A percentile compares a stretch with the other conserved stretches of the same genome.
phyloP scores from a whole-genome alignment of 2,888 invertebrate species.

The Pardosa pseudoannulata region DNA sequence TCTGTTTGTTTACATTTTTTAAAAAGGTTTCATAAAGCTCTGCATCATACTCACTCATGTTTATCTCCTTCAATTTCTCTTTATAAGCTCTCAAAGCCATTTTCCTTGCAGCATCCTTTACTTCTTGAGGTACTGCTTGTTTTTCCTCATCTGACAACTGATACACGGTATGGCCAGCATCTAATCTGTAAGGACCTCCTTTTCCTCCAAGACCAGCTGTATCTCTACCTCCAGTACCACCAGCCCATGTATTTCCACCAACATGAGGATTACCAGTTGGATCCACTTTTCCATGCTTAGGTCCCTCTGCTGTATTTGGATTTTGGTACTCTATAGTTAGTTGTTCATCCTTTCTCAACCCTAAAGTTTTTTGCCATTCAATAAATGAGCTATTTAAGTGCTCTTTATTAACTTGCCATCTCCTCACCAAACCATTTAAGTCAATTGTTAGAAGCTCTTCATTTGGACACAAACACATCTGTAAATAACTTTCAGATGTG shows the following conservation, averaged over 20 bases:
- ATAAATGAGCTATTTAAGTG: slow-evolving; percentile 79
- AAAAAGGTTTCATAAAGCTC: slow-evolving; percentile 89
- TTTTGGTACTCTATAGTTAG: slow-evolving; percentile 79
- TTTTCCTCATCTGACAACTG: slow-evolving; percentile 93
- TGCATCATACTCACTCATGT: slow-evolving; percentile 96
- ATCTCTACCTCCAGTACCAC: slow-evolving; percentile 89
- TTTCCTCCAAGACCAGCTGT: slow-evolving; percentile 97
- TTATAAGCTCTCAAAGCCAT: slow-evolving; percentile 94
- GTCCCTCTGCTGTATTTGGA: slow-evolving; percentile 84
- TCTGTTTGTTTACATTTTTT: slow-evolving; percentile 81
- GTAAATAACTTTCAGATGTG: slow-evolving; percentile 78
- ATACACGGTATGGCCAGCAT: slow-evolving; percentile 94
- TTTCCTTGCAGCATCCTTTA: slow-evolving; percentile 87
- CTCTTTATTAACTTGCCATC: slow-evolving; percentile 80
- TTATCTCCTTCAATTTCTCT: slow-evolving; percentile 89
- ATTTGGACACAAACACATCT: slow-evolving; percentile 78
- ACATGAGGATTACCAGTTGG: slow-evolving; percentile 93
- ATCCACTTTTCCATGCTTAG: slow-evolving; percentile 95
- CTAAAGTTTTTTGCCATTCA: slow-evolving; percentile 79
- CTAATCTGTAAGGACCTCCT: slow-evolving; percentile 95
- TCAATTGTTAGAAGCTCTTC: slow-evolving; percentile 81
- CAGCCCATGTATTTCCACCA: slow-evolving; percentile 98
- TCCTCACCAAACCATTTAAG: slow-evolving; percentile 80
- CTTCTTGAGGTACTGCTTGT: slow-evolving; percentile 83
- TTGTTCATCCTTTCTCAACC: slow-evolving; percentile 75